Evolutionary conservation across 1,140 invertebrate genomes (phyloP), one percentile per base, ranked within the genome.

Genomic region (Saccostrea glomerata): DNA sequence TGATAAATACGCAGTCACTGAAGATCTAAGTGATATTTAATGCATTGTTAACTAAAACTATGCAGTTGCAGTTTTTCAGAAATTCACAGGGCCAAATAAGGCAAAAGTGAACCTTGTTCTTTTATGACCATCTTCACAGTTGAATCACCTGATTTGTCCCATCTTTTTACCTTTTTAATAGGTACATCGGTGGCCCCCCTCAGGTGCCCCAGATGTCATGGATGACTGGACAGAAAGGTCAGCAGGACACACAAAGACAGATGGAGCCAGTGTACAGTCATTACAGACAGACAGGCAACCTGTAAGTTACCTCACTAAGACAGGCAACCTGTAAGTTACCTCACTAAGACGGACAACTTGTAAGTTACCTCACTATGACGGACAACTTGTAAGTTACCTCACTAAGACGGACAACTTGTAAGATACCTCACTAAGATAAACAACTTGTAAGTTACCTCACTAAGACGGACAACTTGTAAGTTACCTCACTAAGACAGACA

Each of bases 201-300:
- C 89, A 90, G 58, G 85, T 90, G 82, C 91, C 91, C 2, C 92
- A 91, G 70, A 86, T 89, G 54, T 90, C 90, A 20, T 92, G 92
- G 92, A 84, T 92, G 55, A 90, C 66, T 82, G 86, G 87, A 54
- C 89, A 91, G 87, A 88, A 91, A 88, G 85, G 88, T 55, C 88
- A 89, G 66, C 55, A 55, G 30, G 89, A 87, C 12, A 25, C 86
- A 23, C 85, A 89, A 58, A 86, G 89, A 7, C 85, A 88, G 60
- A 73, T 89, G 55, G 91, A 92, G 30, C 83, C 89, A 11, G 85
- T 63, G 58, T 91, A 90, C 73, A 25, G 58, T 40, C 63, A 89
- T 25, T 85, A 85, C 63, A 87, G 89, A 58, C 87, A 84, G 66
- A 25, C 85, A 17, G 55, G 86, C 17, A 90, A 85, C 30, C 40